Evolutionary conservation across 2,797 vertebrate genomes (phyloP).

Genomic region (Hafferia zeledoni): DNA sequence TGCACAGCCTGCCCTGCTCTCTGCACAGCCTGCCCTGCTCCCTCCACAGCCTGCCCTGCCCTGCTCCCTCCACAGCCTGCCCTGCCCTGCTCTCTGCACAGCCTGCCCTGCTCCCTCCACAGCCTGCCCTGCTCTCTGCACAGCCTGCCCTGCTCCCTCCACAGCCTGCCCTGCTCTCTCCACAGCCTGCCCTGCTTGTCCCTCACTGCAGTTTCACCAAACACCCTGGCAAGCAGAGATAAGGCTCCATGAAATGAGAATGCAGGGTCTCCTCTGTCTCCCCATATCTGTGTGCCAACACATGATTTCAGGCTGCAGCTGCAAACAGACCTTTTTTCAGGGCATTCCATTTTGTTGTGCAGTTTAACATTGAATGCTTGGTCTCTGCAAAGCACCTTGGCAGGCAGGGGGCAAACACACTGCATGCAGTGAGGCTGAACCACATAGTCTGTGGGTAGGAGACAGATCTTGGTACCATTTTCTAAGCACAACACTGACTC

Average conservation of each 20-base stretch:
- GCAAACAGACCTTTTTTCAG: neutral
- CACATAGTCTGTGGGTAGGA: neutral
- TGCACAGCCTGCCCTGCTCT: too few species aligned
- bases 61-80: neutral
- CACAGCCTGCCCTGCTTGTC: neutral
- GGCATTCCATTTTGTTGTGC: neutral
- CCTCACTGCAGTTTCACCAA: neutral
- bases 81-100: neutral
- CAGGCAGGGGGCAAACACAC: neutral
- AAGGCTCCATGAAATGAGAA: neutral
- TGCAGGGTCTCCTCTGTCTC: neutral
- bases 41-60: neutral
- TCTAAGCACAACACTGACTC: neutral
- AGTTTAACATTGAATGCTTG: neutral
- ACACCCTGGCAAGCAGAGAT: neutral
- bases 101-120: too few species aligned
- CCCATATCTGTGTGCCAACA: neutral
- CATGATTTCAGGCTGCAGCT: neutral
- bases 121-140: too few species aligned
- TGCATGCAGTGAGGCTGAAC: neutral
- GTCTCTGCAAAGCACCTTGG: neutral
- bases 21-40: too few species aligned
- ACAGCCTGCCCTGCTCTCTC: neutral
- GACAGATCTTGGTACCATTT: accelerated
- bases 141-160: too few species aligned